Evolutionary conservation across 1,140 invertebrate species (phyloP).

Genomic region (Subanguina moxae): DNA sequence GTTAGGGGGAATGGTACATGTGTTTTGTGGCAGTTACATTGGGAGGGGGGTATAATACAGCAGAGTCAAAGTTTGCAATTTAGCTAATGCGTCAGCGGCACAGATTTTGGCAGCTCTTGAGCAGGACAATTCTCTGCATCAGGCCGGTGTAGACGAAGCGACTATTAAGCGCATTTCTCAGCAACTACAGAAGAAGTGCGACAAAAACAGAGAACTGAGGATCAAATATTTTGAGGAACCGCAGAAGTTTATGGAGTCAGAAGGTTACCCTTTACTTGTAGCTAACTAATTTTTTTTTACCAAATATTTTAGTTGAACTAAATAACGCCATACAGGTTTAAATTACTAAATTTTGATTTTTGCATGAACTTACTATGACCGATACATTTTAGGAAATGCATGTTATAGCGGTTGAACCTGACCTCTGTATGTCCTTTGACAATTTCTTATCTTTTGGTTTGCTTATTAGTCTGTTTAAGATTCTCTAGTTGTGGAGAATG

Average conservation of each 20-base stretch:
- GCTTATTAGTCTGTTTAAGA: no score
- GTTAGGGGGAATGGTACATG: no score
- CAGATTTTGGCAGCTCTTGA: constrained; percentile 31
- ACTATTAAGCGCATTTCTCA: constrained; percentile 29
- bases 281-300: no score
- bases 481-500: constrained; percentile 70
- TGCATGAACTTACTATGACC: background rate
- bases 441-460: no score
- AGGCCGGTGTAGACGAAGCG: constrained; percentile 25
- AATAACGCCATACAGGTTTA: constrained; percentile 78
- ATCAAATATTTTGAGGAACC: constrained; percentile 96
- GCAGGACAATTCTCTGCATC: constrained; percentile 13
- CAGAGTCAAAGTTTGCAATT: no score
- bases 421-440: constrained; percentile 79
- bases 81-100: constrained; percentile 11
- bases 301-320: constrained; percentile 68
- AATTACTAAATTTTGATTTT: constrained; percentile 7
- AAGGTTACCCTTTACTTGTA: constrained; percentile 61
- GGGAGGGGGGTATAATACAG: no score
- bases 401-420: constrained; percentile 86
- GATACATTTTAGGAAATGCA: constrained; percentile 69
- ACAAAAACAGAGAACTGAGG: constrained; percentile 94
- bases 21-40: no score
- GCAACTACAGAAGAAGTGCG: constrained; percentile 82
- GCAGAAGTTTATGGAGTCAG: constrained; percentile 97